Conservation (phyloP, 2,888 invertebrate genomes). For the Amphipyra berbera region DNA sequence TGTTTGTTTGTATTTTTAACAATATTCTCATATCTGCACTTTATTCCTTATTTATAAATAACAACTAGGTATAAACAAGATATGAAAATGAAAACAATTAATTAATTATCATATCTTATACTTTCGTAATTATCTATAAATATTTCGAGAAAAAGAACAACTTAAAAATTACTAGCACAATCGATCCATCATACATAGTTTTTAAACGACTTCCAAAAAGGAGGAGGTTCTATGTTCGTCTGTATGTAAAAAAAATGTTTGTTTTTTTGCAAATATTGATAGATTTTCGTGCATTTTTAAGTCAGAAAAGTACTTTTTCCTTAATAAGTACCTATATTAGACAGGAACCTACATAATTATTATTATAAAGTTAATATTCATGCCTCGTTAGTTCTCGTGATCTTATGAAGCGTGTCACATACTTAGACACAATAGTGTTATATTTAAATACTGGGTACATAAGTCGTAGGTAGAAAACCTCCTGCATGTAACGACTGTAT, state of each 20-base stretch:
- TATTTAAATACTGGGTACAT: constrained; percentile 40
- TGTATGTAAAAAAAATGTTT: no score
- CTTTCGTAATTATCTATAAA: not conserved
- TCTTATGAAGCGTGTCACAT: constrained; percentile 74
- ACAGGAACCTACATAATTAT: constrained; percentile 5
- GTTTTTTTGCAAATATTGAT: no score
- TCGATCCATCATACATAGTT: no score
- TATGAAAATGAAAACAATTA: constrained; percentile 4
- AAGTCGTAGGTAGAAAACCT: constrained; percentile 17
- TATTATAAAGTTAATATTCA: constrained; percentile 68
- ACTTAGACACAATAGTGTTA: constrained; percentile 52
- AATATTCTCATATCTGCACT: constrained; percentile 4
- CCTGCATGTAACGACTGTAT: constrained; percentile 7
- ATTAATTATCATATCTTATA: not conserved
- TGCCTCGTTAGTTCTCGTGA: constrained; percentile 70
- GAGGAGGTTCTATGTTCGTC: no score
- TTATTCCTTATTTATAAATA: constrained; percentile 5
- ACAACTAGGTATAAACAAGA: constrained; percentile 1
- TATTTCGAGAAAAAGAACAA: constrained; percentile 2
- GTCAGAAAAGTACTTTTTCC: not conserved
- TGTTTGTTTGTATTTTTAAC: constrained; percentile 14
- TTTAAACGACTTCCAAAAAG: no score
- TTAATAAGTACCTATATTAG: not conserved
- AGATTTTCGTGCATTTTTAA: not conserved
- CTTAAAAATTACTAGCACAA: not conserved